A percentile compares a stretch with the other conserved stretches of the same genome.
These are phyloP conservation scores for Pedionomus torquatus DNA, from an alignment of 2,113 vertebrate species.

Conservation along the genomic window DNA sequence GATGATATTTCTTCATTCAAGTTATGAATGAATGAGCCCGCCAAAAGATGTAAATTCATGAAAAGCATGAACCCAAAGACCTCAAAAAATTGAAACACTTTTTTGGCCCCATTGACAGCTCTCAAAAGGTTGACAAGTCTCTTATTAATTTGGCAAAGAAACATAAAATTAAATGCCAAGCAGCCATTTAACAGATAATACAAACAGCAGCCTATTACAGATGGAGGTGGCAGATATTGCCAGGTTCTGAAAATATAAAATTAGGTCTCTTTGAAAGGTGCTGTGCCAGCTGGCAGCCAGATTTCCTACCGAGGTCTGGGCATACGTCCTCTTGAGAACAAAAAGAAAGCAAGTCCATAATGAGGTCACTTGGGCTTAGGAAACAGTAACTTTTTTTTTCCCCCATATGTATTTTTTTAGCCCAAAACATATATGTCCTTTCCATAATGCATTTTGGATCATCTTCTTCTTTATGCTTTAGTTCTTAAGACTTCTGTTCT, in stretches of 20 bases:
- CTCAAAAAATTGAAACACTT: background rate
- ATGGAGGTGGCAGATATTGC: background rate
- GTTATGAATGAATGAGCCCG: too few relatives aligned
- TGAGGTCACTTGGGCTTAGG: background rate
- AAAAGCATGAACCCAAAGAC: background rate
- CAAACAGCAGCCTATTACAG: background rate
- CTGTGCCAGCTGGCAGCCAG: slow-evolving; percentile 9
- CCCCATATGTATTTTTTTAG: background rate
- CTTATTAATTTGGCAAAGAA: background rate
- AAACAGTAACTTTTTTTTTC: background rate
- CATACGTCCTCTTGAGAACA: background rate
- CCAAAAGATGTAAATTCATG: background rate
- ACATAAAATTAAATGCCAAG: background rate
- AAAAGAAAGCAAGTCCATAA: background rate
- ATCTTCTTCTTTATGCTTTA: background rate
- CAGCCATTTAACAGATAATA: background rate
- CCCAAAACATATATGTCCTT: background rate
- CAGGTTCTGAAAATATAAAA: slow-evolving; percentile 12
- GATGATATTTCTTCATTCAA: background rate
- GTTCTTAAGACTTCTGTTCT: background rate
- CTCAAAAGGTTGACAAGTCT: background rate
- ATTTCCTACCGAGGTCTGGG: background rate
- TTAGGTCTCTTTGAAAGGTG: background rate
- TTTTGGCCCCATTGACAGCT: background rate
- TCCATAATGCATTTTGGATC: background rate